Conservation (phyloP, 2,797 vertebrate genomes). For the Pangasius larnaudii region DNA sequence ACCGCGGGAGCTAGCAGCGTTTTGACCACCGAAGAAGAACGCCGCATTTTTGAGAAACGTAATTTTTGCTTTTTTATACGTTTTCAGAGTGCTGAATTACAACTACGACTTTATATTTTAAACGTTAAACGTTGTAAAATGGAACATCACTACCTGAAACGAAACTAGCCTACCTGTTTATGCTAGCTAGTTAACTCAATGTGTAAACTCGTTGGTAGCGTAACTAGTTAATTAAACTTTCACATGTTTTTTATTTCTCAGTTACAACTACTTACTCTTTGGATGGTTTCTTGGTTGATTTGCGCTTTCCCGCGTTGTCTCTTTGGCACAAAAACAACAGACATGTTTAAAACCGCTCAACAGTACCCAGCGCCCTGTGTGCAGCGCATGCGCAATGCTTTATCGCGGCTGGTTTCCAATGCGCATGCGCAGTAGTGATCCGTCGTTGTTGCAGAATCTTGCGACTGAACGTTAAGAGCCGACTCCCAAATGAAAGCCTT, state of each 20-base stretch:
- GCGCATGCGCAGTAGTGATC: background rate
- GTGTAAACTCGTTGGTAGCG: background rate
- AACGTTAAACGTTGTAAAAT: background rate
- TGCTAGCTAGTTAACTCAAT: background rate
- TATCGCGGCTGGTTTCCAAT: background rate
- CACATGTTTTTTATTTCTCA: background rate
- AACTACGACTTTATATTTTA: too few species aligned
- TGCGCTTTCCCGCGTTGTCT: constrained; percentile 83
- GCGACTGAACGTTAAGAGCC: background rate
- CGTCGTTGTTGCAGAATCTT: background rate
- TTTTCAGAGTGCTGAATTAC: background rate
- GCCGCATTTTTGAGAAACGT: background rate
- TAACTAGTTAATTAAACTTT: background rate
- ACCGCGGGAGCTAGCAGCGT: too few species aligned
- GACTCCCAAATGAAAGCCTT: background rate
- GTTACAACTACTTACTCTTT: constrained; percentile 76
- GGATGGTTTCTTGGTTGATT: constrained; percentile 89
- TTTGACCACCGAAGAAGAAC: background rate
- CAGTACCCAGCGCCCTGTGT: too few species aligned
- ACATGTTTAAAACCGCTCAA: constrained; percentile 65
- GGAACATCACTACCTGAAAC: background rate
- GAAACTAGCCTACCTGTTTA: background rate
- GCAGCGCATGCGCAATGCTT: background rate
- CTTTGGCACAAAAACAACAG: constrained; percentile 91
- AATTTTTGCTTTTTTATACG: background rate